phyloP scores from a whole-genome alignment of 2,113 vertebrate species.

The Indicator maculatus region DNA sequence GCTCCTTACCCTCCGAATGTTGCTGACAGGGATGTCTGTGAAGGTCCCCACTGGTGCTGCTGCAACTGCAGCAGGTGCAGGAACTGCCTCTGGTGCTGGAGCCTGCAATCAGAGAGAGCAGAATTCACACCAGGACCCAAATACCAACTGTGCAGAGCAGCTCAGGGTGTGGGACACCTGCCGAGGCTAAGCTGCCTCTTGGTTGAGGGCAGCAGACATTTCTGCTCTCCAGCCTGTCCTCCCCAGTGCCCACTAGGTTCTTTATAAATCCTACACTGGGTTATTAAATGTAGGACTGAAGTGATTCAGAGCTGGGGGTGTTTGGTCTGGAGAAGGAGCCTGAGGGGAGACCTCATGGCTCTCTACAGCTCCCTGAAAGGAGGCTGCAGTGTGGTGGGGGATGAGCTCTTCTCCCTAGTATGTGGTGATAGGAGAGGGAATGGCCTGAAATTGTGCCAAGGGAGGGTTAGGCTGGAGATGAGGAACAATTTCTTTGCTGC shows the following conservation, averaged over 20 bases:
- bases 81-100: conserved; percentile 50
- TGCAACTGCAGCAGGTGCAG: conserved; percentile 57
- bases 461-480: too few relatives aligned
- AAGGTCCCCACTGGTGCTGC: conserved; percentile 85
- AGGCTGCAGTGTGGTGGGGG: too few relatives aligned
- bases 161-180: neutral
- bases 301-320: neutral
- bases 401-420: too few relatives aligned
- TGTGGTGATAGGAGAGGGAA: too few relatives aligned
- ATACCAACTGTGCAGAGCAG: neutral
- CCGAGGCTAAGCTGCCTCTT: neutral
- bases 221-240: neutral
- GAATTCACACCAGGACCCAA: neutral
- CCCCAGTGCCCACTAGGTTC: neutral
- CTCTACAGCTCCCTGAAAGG: too few relatives aligned
- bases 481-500: too few relatives aligned
- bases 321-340: too few relatives aligned
- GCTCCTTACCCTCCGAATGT: conserved; percentile 89
- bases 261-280: rapidly evolving
- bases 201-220: neutral
- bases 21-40: conserved; percentile 94
- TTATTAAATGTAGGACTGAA: neutral
- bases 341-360: too few relatives aligned
- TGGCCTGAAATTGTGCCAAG: too few relatives aligned
- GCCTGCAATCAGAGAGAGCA: conserved; percentile 31